These are phyloP conservation scores for Mormyrus proboscirostris DNA, from an alignment of 2,797 vertebrate genomes.

Conservation along the genomic window DNA sequence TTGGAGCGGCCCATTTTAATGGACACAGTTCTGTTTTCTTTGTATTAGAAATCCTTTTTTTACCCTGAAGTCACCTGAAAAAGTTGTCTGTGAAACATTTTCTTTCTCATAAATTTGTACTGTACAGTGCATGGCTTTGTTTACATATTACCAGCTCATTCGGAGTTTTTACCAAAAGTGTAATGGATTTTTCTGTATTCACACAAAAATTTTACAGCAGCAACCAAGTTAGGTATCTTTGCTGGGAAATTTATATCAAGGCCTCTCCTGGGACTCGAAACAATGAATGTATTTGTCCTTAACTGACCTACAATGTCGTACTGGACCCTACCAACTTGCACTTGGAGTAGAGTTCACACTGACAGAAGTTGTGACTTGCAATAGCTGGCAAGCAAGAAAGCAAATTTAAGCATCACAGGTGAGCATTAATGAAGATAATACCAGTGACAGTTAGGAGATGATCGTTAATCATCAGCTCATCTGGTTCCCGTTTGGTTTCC, in stretches of 20 bases:
- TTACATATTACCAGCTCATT: neutral
- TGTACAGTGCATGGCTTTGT: neutral
- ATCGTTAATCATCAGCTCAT: neutral
- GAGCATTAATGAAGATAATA: neutral
- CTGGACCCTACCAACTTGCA: neutral
- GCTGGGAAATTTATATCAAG: neutral
- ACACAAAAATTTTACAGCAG: neutral
- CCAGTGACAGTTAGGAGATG: neutral
- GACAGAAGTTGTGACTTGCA: neutral
- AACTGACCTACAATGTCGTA: neutral
- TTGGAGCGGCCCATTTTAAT: neutral
- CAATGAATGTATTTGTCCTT: neutral
- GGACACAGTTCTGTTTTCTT: neutral
- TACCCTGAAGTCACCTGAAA: neutral
- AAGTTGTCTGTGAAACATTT: neutral
- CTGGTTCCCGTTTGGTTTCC: neutral
- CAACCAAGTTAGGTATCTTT: neutral
- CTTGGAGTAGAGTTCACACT: neutral
- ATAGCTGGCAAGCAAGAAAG: neutral
- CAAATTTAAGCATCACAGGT: neutral
- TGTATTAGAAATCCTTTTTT: neutral
- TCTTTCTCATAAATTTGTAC: neutral
- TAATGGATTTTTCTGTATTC: neutral
- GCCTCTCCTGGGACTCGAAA: neutral
- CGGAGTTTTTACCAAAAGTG: neutral